Base-by-base conservation (phyloP, 2,888 invertebrate genomes). In the Netelia fuscicornis region DNA sequence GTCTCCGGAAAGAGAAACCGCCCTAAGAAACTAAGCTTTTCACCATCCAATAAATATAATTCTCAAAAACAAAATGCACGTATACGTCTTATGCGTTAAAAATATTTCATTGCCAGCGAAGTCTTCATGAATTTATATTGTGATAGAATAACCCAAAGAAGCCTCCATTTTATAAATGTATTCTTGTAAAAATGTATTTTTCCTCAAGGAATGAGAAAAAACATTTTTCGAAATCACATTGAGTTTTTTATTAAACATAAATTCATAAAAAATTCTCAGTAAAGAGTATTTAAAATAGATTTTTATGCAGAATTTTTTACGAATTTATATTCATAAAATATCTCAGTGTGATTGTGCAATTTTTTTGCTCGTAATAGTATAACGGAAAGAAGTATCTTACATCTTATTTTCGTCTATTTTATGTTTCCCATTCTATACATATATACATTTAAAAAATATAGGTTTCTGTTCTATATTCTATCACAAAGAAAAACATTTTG, bases 61-160 rank as follows among this genome's bases (percentile, higher is more conserved):
- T 62, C 62, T 62, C 30, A 13, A 62, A 62, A 62, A 25, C 62
- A 62, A 37, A 62, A 62, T 25, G 62, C 25, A 11, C 2, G 62
- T 62, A 62, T 62, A 62, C 62, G 37, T 62, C 6, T 30, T 25
- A 62, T 62, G 37, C 62, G 37, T 37, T 62, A 25, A 37, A 62
- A 62, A 62, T 37, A 62, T 62, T 30, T 62, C 37, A 3, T 62
- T 62, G 9, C 13, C 62, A 62, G 62, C 30, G 62, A 30, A 62
- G 30, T 62, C 62, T 62, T 23, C 62, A 62, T 62, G 62, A 62
- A 62, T 62, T 62, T 62, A 62, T 62, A 62, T 62, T 62, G 62
- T 2, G 62, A 37, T 25, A 62, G 62, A 62, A 30, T 62, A 62
- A 30, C 62, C 62, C 25, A 25, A 62, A 25, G 62, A 62, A 62